Evolutionary conservation across 2,888 invertebrate genomes (phyloP).

Genomic region (Leptogaster cylindrica): DNA sequence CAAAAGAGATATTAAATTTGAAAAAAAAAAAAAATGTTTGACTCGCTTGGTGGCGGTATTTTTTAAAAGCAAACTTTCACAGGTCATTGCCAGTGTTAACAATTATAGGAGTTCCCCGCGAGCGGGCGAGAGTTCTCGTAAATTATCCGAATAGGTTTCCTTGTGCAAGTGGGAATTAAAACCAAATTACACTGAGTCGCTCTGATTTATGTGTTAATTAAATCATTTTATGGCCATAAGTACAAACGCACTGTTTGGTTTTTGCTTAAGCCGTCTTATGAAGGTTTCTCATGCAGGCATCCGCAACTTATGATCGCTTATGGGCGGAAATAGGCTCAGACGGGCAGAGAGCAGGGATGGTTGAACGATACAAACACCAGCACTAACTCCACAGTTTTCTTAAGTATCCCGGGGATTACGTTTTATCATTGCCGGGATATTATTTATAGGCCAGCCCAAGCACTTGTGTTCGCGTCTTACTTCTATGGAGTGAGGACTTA

Average conservation of each 20-base stretch:
- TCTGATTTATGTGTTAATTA: slow-evolving; percentile 57
- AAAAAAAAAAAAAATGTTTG: background rate
- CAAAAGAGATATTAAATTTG: no score
- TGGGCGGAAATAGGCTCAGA: no score
- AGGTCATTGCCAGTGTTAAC: slow-evolving; percentile 14
- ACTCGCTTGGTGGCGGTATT: no score
- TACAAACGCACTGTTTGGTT: slow-evolving; percentile 39
- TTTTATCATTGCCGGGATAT: slow-evolving; percentile 37
- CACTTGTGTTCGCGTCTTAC: slow-evolving; percentile 41
- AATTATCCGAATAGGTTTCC: slow-evolving; percentile 31
- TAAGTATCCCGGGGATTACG: slow-evolving; percentile 34
- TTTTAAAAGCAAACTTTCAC: no score
- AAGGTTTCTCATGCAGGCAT: slow-evolving; percentile 11
- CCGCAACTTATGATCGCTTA: slow-evolving; percentile 13
- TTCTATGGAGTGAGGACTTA: slow-evolving; percentile 38
- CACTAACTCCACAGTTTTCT: slow-evolving; percentile 6
- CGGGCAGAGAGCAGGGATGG: background rate
- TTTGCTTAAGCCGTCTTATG: slow-evolving; percentile 30
- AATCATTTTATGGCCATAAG: slow-evolving; percentile 55
- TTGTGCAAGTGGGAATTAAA: slow-evolving; percentile 52
- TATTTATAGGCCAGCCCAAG: slow-evolving; percentile 38
- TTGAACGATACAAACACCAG: background rate
- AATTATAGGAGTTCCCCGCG: slow-evolving; percentile 9
- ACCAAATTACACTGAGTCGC: slow-evolving; percentile 54
- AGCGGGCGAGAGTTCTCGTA: slow-evolving; percentile 7